These are phyloP conservation scores for Oxyteleia sp. DNA, from an alignment of 2,888 invertebrate genomes.

Conservation along the genomic window DNA sequence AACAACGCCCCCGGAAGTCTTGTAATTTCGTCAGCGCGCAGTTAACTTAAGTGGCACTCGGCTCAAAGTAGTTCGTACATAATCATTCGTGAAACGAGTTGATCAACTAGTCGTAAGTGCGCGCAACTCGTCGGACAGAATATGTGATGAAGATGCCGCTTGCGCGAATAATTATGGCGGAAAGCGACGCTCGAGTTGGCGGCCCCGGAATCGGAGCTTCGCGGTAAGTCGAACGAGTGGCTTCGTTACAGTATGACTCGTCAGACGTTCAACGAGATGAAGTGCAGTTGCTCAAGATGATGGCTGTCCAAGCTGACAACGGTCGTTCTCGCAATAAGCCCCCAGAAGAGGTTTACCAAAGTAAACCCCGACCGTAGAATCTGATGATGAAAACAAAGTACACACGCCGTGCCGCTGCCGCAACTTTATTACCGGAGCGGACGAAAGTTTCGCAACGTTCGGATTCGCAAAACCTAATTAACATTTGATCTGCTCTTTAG, in stretches of 20 bases:
- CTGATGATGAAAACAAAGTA: conserved; percentile 60
- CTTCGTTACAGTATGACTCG: conserved; percentile 41
- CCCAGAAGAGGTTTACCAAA: conserved; percentile 37
- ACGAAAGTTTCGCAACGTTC: conserved; percentile 24
- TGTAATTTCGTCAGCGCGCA: conserved; percentile 21
- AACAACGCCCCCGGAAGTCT: conserved; percentile 23
- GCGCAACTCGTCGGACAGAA: conserved; percentile 53
- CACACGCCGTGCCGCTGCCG: conserved; percentile 6
- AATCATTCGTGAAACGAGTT: conserved; percentile 62
- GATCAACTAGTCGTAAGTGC: conserved; percentile 60
- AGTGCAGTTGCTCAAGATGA: conserved; percentile 46
- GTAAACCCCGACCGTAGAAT: conserved; percentile 38
- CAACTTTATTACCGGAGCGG: conserved; percentile 22
- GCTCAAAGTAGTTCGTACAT: conserved; percentile 44
- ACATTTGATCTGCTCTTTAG: too few species aligned
- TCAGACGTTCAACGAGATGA: conserved; percentile 31
- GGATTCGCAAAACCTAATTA: conserved; percentile 30
- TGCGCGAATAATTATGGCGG: conserved; percentile 53
- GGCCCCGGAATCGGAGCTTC: conserved; percentile 15
- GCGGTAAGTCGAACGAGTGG: conserved; percentile 27
- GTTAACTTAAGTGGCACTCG: conserved; percentile 40
- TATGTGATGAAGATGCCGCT: conserved; percentile 56
- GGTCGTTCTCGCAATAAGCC: conserved; percentile 45
- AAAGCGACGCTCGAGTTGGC: conserved; percentile 16
- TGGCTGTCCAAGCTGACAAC: conserved; percentile 47